Evolutionary conservation across 2,888 invertebrate species (phyloP).

Genomic region (Strigamia crassipes): DNA sequence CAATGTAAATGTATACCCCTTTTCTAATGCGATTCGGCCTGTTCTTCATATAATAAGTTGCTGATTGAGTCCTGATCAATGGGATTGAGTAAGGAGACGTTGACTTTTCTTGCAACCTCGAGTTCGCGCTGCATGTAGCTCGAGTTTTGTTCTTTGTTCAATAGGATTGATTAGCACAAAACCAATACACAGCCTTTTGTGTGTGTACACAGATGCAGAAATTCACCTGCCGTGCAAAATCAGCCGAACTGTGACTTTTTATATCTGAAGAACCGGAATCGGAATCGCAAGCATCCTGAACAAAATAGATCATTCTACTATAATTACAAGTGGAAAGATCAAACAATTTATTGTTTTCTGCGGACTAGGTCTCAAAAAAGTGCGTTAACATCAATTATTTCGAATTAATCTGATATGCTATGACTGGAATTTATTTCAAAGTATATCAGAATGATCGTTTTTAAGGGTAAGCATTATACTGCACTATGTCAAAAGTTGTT

Average conservation of each 20-base stretch:
- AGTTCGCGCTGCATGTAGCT: constrained; percentile 25
- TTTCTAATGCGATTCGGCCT: constrained; percentile 27
- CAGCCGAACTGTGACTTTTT: constrained; percentile 9
- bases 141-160: constrained; percentile 31
- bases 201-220: background rate
- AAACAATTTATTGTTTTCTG: background rate
- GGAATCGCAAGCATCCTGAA: constrained; percentile 18
- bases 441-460: background rate
- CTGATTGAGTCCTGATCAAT: constrained; percentile 33
- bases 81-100: constrained; percentile 37
- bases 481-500: background rate
- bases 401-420: background rate
- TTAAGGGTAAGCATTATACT: background rate
- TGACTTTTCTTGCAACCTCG: constrained; percentile 15
- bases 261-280: constrained; percentile 14
- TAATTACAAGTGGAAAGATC: background rate
- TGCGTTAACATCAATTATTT: background rate
- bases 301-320: constrained; percentile 18
- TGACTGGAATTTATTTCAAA: background rate
- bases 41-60: background rate
- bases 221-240: constrained; percentile 29
- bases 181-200: background rate
- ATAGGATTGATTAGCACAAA: constrained; percentile 13
- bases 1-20: constrained; percentile 25
- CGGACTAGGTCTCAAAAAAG: background rate